Evolutionary conservation across 2,113 vertebrate species (phyloP).

Genomic region (Micromys minutus): DNA sequence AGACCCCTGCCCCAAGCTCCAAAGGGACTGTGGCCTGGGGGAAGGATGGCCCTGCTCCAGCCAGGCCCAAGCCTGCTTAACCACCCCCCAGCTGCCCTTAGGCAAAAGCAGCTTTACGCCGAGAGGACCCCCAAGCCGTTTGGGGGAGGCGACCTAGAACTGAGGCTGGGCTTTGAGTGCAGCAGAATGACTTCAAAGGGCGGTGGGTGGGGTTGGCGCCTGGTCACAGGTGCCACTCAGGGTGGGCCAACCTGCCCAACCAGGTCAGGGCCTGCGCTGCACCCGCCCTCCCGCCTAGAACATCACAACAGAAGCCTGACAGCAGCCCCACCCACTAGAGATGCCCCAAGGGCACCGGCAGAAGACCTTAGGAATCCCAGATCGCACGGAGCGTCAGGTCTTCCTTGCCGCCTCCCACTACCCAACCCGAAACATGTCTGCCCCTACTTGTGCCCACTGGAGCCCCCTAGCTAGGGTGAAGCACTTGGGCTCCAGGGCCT

Average conservation of each 20-base stretch:
- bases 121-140: slow-evolving; percentile 66
- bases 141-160: slow-evolving; percentile 65
- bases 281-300: slow-evolving; percentile 71
- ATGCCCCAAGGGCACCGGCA: slow-evolving; percentile 57
- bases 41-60: not conserved
- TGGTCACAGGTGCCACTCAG: slow-evolving; percentile 80
- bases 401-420: not conserved
- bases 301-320: slow-evolving; percentile 69
- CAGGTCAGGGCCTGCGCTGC: slow-evolving; percentile 78
- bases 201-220: slow-evolving; percentile 77
- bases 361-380: slow-evolving; percentile 62
- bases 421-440: not conserved
- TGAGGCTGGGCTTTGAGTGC: slow-evolving; percentile 58
- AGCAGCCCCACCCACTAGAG: slow-evolving; percentile 75
- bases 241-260: slow-evolving; percentile 82
- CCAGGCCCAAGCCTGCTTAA: slow-evolving; percentile 49
- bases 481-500: not conserved
- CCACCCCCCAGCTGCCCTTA: not conserved
- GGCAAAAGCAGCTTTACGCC: slow-evolving; percentile 33
- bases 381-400: slow-evolving; percentile 38
- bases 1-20: not conserved
- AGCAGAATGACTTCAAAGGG: slow-evolving; percentile 79
- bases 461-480: not conserved
- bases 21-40: not conserved
- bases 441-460: not conserved